Conservation (phyloP, 2,888 invertebrate genomes). For the Synanthedon andrenaeformis region DNA sequence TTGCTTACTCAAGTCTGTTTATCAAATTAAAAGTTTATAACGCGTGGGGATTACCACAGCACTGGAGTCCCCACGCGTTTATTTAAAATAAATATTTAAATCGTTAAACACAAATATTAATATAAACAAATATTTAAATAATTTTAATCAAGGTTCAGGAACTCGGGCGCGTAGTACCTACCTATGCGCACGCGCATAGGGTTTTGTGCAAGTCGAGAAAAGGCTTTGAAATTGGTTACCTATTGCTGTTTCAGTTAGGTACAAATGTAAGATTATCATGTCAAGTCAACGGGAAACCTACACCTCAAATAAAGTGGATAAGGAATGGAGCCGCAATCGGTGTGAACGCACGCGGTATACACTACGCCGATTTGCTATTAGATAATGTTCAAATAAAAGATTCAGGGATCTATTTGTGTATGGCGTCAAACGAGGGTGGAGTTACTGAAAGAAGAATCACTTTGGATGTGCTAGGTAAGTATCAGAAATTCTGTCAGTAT, state of each 20-base stretch:
- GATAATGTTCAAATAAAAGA: slow-evolving; percentile 23
- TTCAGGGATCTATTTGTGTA: slow-evolving; percentile 68
- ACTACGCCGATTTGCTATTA: slow-evolving; percentile 40
- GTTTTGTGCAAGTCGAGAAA: no score
- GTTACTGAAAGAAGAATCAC: slow-evolving; percentile 34
- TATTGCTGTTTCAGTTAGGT: slow-evolving; percentile 27
- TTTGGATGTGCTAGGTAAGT: slow-evolving; percentile 50
- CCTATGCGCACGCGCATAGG: no score
- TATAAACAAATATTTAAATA: no score
- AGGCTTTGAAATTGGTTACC: no score
- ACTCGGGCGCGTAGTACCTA: no score
- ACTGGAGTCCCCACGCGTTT: not conserved
- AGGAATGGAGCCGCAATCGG: slow-evolving; percentile 44
- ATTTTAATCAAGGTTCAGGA: no score
- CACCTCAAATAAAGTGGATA: slow-evolving; percentile 71
- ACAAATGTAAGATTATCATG: slow-evolving; percentile 50
- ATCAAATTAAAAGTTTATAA: not conserved
- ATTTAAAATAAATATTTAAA: no score
- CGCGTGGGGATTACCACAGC: not conserved
- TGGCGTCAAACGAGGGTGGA: slow-evolving; percentile 69
- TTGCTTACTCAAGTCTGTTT: no score
- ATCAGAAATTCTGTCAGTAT: not conserved
- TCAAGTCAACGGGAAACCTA: slow-evolving; percentile 69
- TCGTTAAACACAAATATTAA: no score
- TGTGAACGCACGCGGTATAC: slow-evolving; percentile 23